Evolutionary conservation across 1,140 invertebrate genomes (phyloP), one percentile per base, ranked within the genome.

Genomic region (Neotoxoptera formosana): DNA sequence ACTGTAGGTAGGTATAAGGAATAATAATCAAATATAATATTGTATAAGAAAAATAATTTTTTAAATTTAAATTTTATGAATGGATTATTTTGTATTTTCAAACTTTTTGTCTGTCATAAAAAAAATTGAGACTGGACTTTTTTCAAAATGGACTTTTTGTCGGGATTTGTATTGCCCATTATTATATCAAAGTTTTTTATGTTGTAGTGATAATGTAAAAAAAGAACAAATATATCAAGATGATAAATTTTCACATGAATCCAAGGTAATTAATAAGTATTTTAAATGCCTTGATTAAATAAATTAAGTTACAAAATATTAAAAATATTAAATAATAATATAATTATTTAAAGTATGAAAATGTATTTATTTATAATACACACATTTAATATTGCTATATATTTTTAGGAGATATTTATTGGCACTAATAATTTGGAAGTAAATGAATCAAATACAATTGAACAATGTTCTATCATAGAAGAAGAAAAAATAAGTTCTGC

Each of bases 401-500:
- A 45, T 60, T 90, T 60, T n/a, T 67, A 90, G 89, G 30, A 67
- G 25, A 30, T 23, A 20, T 67, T 14, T 41, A 67, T 11, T 67
- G 9, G 3, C 9, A 14, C n/a, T 0, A 45, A 90, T 90, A 25
- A 45, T 14, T 36, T 34, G 20, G 51, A 41, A 60, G 8, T 45
- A 90, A 60, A 60, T 30, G 53, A 60, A 60, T 67, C 17, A 90
- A 56, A 90, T 21, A 67, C 21, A 56, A 41, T 1, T 56, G 23
- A 90, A n/a, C 30, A n/a, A 90, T 67, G 1, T 90, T 90, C 53
- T 41, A 36, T 56, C 1, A 2, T 2, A 45, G 53, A 25, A 90
- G 41, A 90, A 67, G 56, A 90, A 41, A 90, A 90, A 0, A 56
- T 89, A 11, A 90, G 89, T 90, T 90, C 89, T 34, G 89, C 89